Base-by-base conservation (phyloP, 2,888 invertebrate species). In the Callimorpha dominula region DNA sequence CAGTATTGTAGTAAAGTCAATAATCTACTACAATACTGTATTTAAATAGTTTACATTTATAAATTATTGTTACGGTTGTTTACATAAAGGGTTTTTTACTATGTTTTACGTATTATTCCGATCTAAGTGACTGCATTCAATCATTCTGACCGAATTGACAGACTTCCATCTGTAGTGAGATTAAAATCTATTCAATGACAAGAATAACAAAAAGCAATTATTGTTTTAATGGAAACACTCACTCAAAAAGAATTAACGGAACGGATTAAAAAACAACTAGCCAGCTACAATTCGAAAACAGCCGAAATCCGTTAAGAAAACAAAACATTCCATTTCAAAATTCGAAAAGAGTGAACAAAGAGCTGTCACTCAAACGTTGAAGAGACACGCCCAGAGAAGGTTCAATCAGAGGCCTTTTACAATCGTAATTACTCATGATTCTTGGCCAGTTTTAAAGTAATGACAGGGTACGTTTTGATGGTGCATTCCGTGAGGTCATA, bases 291-390 rank as follows among this genome's bases (percentile, higher is more conserved):
- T 79, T 68, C 60, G 40, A 60, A 78, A 78, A 76, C 75, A 69
- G 80, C 81, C 76, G 66, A 82, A 85, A 82, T 82, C 86, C 87
- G 85, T 86, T 87, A 85, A 78, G 79, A 86, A 87, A 90, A 88
- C 83, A 87, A 86, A 86, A 85, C 85, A 84, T 82, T 88, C 83
- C 84, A 86, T 89, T 87, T 89, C 88, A 82, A 76, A 87, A 87
- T 86, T 85, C 84, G 72, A 83, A 82, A 82, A 86, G 80, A 80
- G 72, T 85, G 85, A 82, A 85, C 88, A 88, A 89, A 85, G 85
- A 85, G 84, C 91, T 90, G 92, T 91, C 93, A 90, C 88, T 93
- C 91, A 93, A 91, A 92, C 84, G 86, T 86, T 86, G 89, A 88
- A 79, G 78, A 78, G 88, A 82, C 90, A 90, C 93, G 91, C 92